A percentile compares a stretch with the other conserved stretches of the same genome.
Evolutionary conservation across 2,797 vertebrate species (phyloP).

Genomic region (Pangasius larnaudii): DNA sequence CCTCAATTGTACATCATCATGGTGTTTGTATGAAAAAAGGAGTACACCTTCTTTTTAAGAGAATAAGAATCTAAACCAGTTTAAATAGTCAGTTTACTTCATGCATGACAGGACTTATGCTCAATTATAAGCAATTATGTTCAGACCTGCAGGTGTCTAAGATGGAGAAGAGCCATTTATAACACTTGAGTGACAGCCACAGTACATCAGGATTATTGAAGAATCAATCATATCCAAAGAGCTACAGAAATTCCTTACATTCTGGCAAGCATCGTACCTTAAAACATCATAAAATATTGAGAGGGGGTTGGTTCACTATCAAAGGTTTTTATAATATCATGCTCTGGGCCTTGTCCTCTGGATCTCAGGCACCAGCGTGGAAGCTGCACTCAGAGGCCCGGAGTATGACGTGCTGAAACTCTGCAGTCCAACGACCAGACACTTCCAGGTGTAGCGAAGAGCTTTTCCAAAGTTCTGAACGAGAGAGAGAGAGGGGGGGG

Average conservation of each 20-base stretch:
- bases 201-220: neutral
- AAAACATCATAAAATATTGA: neutral
- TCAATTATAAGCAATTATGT: neutral
- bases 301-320: neutral
- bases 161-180: neutral
- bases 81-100: neutral
- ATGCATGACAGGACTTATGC: neutral
- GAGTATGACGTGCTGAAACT: conserved; percentile 77
- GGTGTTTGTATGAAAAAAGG: neutral
- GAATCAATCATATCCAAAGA: neutral
- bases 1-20: neutral
- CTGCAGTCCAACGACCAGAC: conserved; percentile 84
- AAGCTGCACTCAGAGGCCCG: conserved; percentile 69
- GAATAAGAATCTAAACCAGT: neutral
- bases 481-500: neutral
- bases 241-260: conserved; percentile 1
- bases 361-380: conserved; percentile 69
- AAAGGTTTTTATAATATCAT: neutral
- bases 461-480: conserved; percentile 86
- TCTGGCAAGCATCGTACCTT: neutral
- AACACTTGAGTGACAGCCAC: neutral
- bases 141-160: neutral
- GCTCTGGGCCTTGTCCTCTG: conserved; percentile 8
- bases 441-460: conserved; percentile 82
- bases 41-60: neutral